Evolutionary conservation across 1,140 invertebrate genomes (phyloP), one percentile per base, ranked within the genome.

Genomic region (Cotesia typhae): DNA sequence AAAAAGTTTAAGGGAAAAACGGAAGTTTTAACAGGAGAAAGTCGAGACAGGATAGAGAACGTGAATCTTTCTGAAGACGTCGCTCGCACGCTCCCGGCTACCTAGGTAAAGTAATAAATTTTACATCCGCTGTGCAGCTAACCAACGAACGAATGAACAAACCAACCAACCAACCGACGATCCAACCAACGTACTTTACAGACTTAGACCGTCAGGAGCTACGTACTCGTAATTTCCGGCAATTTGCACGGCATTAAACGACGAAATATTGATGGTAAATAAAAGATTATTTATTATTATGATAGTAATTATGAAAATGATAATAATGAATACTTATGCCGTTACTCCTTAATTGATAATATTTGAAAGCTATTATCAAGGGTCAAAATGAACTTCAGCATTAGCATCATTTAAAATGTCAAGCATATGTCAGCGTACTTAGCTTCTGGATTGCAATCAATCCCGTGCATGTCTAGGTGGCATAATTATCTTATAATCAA

Each of bases 31-130:
- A 53, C 14, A 14, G 36, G 35, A 67, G 66, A 67, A 67, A 53
- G 66, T 67, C 52, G 41, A 67, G 66, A 67, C 66, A 67, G 66
- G 66, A 55, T 67, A 67, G 41, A 47, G 66, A 51, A 67, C 52
- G 66, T 67, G 41, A 67, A 67, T 41, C 66, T 67, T 51, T 67
- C 53, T n/a, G 60, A 37, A 51, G 14, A 36, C 51, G 41, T 66
- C 36, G 36, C 38, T 52, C 66, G 51, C 47, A 67, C 52, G 53
- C 41, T 47, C 41, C 52, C 51, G 14, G 66, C 66, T 67, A 20
- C 51, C 51, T 53, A 55, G 66, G 66, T 65, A 67, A 67, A 51
- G 66, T 55, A 67, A 67, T 67, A 67, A 67, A 67, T 67, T 67
- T 67, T 51, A 55, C 66, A 67, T 67, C 66, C 66, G 66, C 51